These are phyloP conservation scores for Oxyruncus cristatus DNA, from an alignment of 2,113 vertebrate genomes.

Conservation along the genomic window DNA sequence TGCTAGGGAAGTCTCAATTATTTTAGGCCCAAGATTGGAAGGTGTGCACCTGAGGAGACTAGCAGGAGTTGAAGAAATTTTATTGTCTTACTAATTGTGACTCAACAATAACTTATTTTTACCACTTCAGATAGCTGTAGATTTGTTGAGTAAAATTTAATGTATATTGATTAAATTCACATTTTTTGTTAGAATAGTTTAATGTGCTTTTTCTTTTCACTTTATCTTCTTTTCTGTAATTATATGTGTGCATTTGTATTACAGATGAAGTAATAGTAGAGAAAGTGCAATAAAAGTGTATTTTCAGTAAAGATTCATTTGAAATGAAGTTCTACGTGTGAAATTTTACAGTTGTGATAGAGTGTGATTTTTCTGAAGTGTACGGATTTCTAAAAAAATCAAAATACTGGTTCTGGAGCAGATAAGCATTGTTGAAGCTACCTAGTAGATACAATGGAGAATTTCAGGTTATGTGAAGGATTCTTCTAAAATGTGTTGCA, in stretches of 20 bases:
- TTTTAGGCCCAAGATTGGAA: background rate
- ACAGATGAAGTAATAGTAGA: background rate
- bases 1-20: background rate
- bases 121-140: background rate
- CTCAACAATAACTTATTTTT: background rate
- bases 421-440: background rate
- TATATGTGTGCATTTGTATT: background rate
- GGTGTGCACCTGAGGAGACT: background rate
- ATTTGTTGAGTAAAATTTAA: background rate
- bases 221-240: background rate
- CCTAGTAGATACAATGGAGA: background rate
- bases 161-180: background rate
- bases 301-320: background rate
- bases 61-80: background rate
- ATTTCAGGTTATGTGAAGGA: background rate
- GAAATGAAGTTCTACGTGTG: background rate
- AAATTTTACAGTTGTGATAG: background rate
- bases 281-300: background rate
- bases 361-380: background rate
- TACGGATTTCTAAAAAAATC: background rate
- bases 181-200: background rate
- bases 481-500: background rate
- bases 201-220: background rate
- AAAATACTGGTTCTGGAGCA: background rate
- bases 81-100: background rate